Base-by-base conservation (phyloP, 2,888 invertebrate genomes). In the Drosophila leonis region DNA sequence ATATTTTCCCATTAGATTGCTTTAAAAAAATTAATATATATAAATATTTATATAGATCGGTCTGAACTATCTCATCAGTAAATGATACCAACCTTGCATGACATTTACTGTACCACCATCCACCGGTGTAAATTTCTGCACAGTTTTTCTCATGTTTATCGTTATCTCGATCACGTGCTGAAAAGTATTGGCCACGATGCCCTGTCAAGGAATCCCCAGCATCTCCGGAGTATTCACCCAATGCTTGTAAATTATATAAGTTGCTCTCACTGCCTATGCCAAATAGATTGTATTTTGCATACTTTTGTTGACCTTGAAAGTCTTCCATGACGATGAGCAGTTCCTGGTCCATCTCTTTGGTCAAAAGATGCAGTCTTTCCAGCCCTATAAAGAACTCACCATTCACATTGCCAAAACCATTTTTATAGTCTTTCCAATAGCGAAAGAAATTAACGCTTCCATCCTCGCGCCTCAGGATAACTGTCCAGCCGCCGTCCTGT, bases 41-140 rank as follows among this genome's bases (percentile, higher is more conserved):
- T 2, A 31, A 39, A 41, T 39, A 54, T 35, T 1, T 9, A 33
- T 35, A 18, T 24, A 4, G 15, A 24, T n/a, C 2, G 2, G 5
- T 10, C 12, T 31, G 0, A n/a, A 18, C 18, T 31, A 31, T 29
- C 24, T 1, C 1, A 20, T 39, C 6, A 12, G n/a, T 20, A 9
- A 52, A 1, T 20, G 1, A 49, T 33, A 51, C 64, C 0, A 78
- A 94, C 94, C 94, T 94, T 77, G 94, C 94, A 72, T 95, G 96
- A 78, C 96, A 96, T 60, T 95, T 94, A 78, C 94, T 95, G 88
- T 96, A 96, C 96, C 96, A 96, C 96, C 96, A 96, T 8, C 95
- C 96, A 0, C 96, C 96, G 0, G 94, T 94, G 75, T 96, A 96
- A 52, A 95, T 94, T 48, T 93, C 91, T 0, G 96, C 95, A 91